Percentiles rank a stretch among this genome's conserved stretches.
These are phyloP conservation scores for Schizothorax lantsangensis DNA, from an alignment of 2,797 vertebrate genomes.

Conservation along the genomic window DNA sequence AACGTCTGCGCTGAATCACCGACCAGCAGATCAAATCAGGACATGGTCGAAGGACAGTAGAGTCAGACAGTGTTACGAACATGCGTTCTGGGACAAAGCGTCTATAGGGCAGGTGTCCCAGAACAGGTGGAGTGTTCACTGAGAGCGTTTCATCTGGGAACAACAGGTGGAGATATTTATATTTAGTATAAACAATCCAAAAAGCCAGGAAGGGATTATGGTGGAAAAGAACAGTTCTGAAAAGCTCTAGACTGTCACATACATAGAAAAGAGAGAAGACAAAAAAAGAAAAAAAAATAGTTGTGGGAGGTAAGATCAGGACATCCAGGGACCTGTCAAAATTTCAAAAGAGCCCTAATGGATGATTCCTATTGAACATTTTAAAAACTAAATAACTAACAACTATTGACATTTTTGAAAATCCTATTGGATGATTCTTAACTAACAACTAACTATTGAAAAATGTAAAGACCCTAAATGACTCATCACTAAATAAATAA, in stretches of 20 bases:
- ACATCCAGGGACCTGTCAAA: conserved; percentile 24
- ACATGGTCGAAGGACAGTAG: conserved; percentile 25
- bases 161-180: conserved; percentile 43
- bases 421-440: neutral
- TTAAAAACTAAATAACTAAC: neutral
- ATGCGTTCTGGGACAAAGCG: neutral
- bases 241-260: conserved; percentile 20
- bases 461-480: neutral
- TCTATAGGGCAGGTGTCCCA: conserved; percentile 26
- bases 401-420: neutral
- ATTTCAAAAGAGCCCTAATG: neutral
- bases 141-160: neutral
- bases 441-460: neutral
- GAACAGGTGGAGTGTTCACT: conserved; percentile 8
- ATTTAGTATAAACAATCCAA: conserved; percentile 39
- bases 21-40: conserved; percentile 34
- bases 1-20: conserved; percentile 43
- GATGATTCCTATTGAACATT: neutral
- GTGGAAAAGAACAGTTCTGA: conserved; percentile 37
- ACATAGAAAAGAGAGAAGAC: conserved; percentile 29
- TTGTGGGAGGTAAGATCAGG: conserved; percentile 30
- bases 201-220: conserved; percentile 14
- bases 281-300: neutral
- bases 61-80: conserved; percentile 22
- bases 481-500: neutral